Percentiles rank a stretch among this genome's conserved stretches.
Conservation (phyloP, 2,888 invertebrate species). For the Megastigmus dorsalis region DNA sequence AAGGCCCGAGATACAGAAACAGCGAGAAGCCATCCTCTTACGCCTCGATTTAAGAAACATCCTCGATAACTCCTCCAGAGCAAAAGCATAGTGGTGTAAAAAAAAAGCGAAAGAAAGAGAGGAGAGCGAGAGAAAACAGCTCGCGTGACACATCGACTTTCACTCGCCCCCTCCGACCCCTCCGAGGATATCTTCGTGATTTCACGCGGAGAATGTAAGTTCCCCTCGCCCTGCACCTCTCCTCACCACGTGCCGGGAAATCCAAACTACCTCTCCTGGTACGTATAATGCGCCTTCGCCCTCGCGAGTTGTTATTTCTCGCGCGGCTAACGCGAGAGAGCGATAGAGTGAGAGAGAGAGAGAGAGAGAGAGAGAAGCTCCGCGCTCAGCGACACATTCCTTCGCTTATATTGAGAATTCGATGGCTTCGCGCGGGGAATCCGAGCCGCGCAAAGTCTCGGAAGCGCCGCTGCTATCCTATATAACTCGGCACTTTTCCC, state of each 20-base stretch:
- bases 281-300: slow-evolving; percentile 17
- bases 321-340: background rate
- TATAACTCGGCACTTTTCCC: slow-evolving; percentile 1
- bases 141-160: slow-evolving; percentile 33
- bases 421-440: slow-evolving; percentile 14
- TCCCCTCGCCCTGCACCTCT: slow-evolving; percentile 57
- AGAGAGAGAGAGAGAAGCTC: too few relatives aligned
- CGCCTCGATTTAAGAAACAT: background rate
- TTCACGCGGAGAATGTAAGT: slow-evolving; percentile 64
- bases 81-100: background rate
- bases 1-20: background rate
- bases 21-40: background rate
- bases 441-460: too few relatives aligned
- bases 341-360: too few relatives aligned
- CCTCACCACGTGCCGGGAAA: slow-evolving; percentile 60
- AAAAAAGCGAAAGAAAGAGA: background rate
- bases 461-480: too few relatives aligned
- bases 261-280: slow-evolving; percentile 42
- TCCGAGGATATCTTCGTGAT: slow-evolving; percentile 62
- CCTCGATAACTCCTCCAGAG: background rate
- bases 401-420: slow-evolving; percentile 6
- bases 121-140: slow-evolving; percentile 29
- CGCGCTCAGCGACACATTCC: too few relatives aligned
- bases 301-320: slow-evolving; percentile 36
- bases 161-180: background rate